Evolutionary conservation across 2,113 vertebrate genomes (phyloP), one percentile per base, ranked within the genome.

Genomic region (Atherinomorus stipes): DNA sequence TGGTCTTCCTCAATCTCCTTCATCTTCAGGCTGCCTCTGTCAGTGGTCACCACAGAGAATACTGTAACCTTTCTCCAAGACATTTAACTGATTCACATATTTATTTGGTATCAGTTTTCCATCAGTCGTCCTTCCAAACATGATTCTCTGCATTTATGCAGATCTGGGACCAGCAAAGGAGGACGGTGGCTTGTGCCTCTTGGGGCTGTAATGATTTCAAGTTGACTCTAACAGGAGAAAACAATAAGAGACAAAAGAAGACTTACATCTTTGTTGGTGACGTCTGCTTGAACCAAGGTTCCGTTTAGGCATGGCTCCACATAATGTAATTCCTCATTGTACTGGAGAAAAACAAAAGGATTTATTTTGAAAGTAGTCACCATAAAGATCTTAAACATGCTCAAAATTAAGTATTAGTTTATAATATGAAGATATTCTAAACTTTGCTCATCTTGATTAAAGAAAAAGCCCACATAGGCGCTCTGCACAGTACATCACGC

Each of bases 231-330:
- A 61, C 1, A 47, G 15, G 8, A 67, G 3, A 75, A 64, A 53
- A 59, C 12, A 72, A 74, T 10, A 42, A 7, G 11, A 45, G 0
- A 57, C 2, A 70, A 42, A 50, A 5, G 34, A 16, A 60, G 13
- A 90, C 96, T 95, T 92, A 99, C 98, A 94, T 99, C 96, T 94
- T 99, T 98, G 93, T 99, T 99, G 84, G 96, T 95, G 87, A 97
- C 93, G 74, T 99, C 98, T 3, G 98, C 98, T 91, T 99, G 98
- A 74, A 99, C 97, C 92, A 99, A 88, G 0, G 98, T 99, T 85
- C 96, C 96, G 68, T 99, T 99, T 81, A 99, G 87, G 71, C 98
- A 99, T 0, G 98, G 95, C 64, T 99, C 98, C 74, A 99, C 98
- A 0, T 99, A 99, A 84, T 96, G 98, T 52, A 99, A 85, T 50